Base-by-base conservation (phyloP, 1,140 invertebrate species). In the Leptoteleia sp. region DNA sequence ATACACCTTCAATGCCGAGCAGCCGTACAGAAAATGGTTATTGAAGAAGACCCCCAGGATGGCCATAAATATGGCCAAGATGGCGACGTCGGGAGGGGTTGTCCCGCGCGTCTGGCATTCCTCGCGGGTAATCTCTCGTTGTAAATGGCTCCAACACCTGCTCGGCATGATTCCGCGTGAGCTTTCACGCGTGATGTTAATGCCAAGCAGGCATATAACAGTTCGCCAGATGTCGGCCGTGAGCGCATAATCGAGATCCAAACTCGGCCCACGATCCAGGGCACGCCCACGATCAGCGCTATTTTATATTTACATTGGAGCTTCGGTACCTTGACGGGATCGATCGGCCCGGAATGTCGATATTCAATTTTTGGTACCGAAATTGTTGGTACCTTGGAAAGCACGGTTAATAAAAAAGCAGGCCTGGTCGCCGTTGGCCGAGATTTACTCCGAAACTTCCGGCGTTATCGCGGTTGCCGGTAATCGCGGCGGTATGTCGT, bases 91-190 rank as follows among this genome's bases (percentile, higher is more conserved):
- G 15, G 43, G 27, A 38, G 29, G 48, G 42, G 38, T 55, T 62
- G 57, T 55, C 68, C 31, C 47, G 62, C 67, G 42, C 61, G 62
- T 16, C 55, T 35, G 35, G 42, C 17, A 79, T 79, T 79, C 59
- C 59, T 65, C 31, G 13, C 38, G 64, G 43, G 42, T 50, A 42
- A 54, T 79, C 52, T 59, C 55, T 73, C 40, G 55, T 50, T 50
- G 54, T 25, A 62, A 76, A 80, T 72, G 52, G 65, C 57, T 61
- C 71, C 65, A 67, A 67, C 82, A 81, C 70, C 82, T 84, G 79
- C 79, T 72, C 61, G 43, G 72, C 72, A 52, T 59, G 79, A 84
- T 85, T 82, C 68, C 57, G 40, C 79, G 75, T 77, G 81, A 83
- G 80, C 81, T 76, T 59, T 73, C 61, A 75, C 65, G 79, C 47